Conservation (phyloP, 2,113 vertebrate genomes). For the Phalacrocorax brasilianus region DNA sequence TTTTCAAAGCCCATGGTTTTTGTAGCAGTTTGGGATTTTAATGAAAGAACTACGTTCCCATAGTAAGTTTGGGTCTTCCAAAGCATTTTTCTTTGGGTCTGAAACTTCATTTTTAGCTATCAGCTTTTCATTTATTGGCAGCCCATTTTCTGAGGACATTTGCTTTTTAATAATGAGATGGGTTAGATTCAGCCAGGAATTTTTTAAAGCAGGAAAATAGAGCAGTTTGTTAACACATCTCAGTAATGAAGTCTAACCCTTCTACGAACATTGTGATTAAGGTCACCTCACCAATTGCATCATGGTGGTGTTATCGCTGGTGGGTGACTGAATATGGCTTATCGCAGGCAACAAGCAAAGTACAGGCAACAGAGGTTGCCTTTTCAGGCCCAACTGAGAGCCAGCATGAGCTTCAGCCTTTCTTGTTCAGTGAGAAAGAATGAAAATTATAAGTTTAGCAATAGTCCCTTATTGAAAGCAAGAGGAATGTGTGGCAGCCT, state of each 20-base stretch:
- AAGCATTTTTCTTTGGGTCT: not conserved
- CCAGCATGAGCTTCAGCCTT: not conserved
- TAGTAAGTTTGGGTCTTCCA: not conserved
- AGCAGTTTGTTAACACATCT: not conserved
- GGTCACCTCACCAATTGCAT: not conserved
- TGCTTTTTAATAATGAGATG: not conserved
- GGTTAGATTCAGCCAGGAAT: not conserved
- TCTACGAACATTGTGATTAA: not conserved
- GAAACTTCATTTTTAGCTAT: not conserved
- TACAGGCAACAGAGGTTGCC: not conserved
- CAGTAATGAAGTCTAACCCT: not conserved
- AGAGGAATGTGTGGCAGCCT: not conserved
- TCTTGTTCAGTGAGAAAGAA: not conserved
- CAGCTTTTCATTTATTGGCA: not conserved
- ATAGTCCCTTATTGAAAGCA: not conserved
- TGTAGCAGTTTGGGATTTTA: not conserved
- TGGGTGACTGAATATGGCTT: not conserved
- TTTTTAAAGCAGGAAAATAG: not conserved
- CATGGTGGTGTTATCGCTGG: not conserved
- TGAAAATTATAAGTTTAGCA: not conserved
- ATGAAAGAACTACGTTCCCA: rapidly evolving
- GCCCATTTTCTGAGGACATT: not conserved
- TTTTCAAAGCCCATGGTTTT: not conserved
- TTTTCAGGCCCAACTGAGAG: not conserved
- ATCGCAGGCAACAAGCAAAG: not conserved